phyloP scores from a whole-genome alignment of 2,113 vertebrate species.

The Cynocephalus volans region DNA sequence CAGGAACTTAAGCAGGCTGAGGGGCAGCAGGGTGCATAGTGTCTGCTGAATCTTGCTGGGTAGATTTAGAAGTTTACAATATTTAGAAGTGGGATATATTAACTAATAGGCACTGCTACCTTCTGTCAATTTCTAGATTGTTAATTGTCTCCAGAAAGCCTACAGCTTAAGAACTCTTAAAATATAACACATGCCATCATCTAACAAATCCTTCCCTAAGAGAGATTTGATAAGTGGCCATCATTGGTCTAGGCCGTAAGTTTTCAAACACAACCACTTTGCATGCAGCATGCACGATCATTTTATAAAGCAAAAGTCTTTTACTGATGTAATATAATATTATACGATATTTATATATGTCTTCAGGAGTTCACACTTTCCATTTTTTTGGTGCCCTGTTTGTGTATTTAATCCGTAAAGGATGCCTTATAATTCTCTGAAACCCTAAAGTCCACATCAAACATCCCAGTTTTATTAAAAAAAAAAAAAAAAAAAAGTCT shows the following conservation, averaged over 20 bases:
- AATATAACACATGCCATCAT: neutral
- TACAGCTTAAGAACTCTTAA: neutral
- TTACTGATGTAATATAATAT: neutral
- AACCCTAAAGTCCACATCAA: neutral
- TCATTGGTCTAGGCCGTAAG: neutral
- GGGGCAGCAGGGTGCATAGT: neutral
- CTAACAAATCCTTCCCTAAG: neutral
- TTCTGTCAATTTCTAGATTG: neutral
- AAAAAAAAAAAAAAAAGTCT: neutral
- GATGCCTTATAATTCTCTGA: neutral
- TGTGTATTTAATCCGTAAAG: neutral
- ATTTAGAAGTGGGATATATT: neutral
- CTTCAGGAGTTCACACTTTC: neutral
- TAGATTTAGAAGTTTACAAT: neutral
- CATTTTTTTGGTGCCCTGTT: neutral
- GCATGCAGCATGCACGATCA: neutral
- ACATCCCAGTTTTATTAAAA: slow-evolving; percentile 9
- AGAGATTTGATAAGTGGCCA: neutral
- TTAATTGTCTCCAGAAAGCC: neutral
- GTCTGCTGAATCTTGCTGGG: neutral
- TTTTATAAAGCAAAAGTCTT: slow-evolving; percentile 4
- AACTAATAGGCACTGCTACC: neutral
- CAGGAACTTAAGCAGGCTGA: neutral
- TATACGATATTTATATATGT: neutral
- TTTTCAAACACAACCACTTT: neutral